Base-by-base conservation (phyloP, 2,113 vertebrate genomes). In the Marmota flaviventris region DNA sequence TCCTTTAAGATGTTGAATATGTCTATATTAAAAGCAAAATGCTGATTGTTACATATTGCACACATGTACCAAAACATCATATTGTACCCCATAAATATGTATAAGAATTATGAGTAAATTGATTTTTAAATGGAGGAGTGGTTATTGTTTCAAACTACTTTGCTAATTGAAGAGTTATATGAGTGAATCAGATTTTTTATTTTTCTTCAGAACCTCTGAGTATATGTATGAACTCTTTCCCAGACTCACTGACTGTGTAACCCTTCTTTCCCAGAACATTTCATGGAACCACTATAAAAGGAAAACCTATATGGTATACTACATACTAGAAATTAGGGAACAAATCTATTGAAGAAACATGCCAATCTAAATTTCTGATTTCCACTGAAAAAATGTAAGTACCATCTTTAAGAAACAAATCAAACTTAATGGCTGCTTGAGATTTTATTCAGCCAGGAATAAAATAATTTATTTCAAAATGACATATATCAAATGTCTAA, bases 381-480 rank as follows among this genome's bases (percentile, higher is more conserved):
- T 70, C 87, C 20, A 53, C 53, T 82, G 90, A 69, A 37, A 37
- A 29, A 95, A 82, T 27, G 89, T 70, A 86, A 8, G 69, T n/a
- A 75, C 37, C 45, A 67, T 69, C 45, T 93, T 88, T 92, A 94
- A 76, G 24, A 85, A 45, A 73, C 12, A 85, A 69, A 61, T 78
- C 45, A 84, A 32, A 95, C 88, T 93, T 93, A 90, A 92, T 83
- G 85, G 65, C 93, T 96, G 48, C 29, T 79, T 76, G 12, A 61
- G 13, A 56, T 72, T 42, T 56, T 85, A 95, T 70, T 70, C 61
- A 94, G 27, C 39, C 53, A 76, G 65, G 82, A 89, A 72, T 87
- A 94, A 95, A 91, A 75, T 34, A 12, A 96, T 95, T 76, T 95
- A 34, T 93, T 93, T 96, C 45, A 89, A 89, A 93, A 51, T 48